Conservation (phyloP, 2,888 invertebrate genomes). For the Pelosia muscerda region DNA sequence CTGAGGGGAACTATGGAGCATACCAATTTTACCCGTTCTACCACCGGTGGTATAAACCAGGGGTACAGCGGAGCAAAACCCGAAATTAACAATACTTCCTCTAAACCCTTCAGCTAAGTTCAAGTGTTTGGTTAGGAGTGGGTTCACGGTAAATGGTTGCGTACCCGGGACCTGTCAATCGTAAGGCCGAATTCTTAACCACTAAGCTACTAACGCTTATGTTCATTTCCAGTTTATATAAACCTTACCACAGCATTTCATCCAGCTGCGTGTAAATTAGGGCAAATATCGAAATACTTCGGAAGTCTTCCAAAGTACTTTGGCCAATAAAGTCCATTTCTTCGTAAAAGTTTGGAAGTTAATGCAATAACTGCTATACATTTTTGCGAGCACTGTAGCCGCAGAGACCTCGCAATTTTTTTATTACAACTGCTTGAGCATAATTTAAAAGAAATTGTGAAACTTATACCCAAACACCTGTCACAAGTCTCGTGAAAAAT, state of each 20-base stretch:
- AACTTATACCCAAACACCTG: slow-evolving; percentile 43
- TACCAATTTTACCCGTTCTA: no score
- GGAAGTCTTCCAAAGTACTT: slow-evolving; percentile 16
- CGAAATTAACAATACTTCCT: no score
- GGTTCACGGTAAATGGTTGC: no score
- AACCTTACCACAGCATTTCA: neutral
- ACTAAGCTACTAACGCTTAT: no score
- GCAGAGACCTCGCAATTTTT: slow-evolving; percentile 34
- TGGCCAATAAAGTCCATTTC: slow-evolving; percentile 28
- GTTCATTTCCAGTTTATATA: neutral
- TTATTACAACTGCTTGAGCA: slow-evolving; percentile 36
- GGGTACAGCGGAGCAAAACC: no score
- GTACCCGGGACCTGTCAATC: no score
- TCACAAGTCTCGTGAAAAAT: slow-evolving; percentile 53
- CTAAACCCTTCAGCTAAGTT: no score
- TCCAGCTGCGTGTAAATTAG: neutral
- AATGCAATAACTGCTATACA: slow-evolving; percentile 26
- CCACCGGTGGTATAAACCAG: no score
- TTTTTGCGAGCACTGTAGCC: slow-evolving; percentile 32
- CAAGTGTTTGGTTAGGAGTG: no score
- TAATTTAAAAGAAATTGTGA: slow-evolving; percentile 22
- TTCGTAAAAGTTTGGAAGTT: slow-evolving; percentile 23
- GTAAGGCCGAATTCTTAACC: no score
- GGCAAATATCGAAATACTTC: neutral
- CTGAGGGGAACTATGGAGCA: no score